Evolutionary conservation across 2,113 vertebrate genomes (phyloP), one percentile per base, ranked within the genome.

Genomic region (Pomatorhinus ruficollis): DNA sequence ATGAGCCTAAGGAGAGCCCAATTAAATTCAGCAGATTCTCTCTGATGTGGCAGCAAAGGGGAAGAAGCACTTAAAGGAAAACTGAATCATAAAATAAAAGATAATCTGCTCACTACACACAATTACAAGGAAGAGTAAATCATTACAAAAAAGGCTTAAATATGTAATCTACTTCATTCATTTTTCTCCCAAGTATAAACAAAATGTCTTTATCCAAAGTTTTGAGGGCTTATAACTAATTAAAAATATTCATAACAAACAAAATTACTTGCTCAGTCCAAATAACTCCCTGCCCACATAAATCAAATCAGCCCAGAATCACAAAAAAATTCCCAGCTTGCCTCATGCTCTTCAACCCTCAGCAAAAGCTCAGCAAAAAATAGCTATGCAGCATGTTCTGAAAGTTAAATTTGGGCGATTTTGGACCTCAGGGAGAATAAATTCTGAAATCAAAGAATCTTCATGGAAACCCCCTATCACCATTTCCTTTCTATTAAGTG

Each of bases 371-470:
- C 95, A 90, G 95, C 81, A 96, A 95, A 97, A 96, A 96, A 88
- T 86, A 96, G 64, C 92, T 95, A 71, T 90, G 85, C 95, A 90
- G 88, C 87, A 88, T 96, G 56, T 90, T 96, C 90, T 93, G 95
- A 93, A 96, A 96, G 92, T 92, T 96, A 95, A 96, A 95, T 94
- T 96, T 93, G 93, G 88, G 90, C 88, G 96, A 95, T 95, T 96
- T 95, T 95, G 90, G 93, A 96, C 96, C 93, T 96, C 64, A 77
- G 95, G 95, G 96, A 90, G 90, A 96, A 96, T 94, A 94, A 95
- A 96, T 96, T 96, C 88, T 88, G 90, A 97, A 96, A 96, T 96
- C 95, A 95, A 96, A 96, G 95, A 93, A 88, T 81, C 83, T 95
- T 96, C 83, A 45, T 90, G 79, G 90, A 96, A 96, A 96, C 90